A percentile compares a stretch with the other conserved stretches of the same genome.
phyloP scores from a whole-genome alignment of 2,888 invertebrate species.

The Spatulosminthurus flaviceps region DNA sequence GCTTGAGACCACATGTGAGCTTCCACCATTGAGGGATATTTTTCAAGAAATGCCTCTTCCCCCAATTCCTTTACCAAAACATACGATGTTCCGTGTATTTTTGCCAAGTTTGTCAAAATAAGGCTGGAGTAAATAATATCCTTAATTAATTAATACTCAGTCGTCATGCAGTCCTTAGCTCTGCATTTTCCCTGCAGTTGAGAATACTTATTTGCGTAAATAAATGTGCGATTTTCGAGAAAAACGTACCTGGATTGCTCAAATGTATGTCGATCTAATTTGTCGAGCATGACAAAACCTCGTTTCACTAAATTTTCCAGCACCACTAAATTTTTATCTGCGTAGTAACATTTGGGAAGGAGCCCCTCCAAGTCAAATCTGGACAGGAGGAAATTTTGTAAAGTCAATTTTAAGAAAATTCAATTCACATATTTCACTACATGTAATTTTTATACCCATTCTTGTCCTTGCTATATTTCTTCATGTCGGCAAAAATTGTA shows the following conservation, averaged over 20 bases:
- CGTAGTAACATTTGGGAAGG: background rate
- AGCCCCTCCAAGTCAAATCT: background rate
- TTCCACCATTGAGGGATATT: conserved; percentile 25
- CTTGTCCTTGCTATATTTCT: background rate
- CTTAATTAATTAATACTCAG: too few species aligned
- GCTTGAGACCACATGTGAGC: conserved; percentile 25
- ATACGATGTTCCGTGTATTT: conserved; percentile 36
- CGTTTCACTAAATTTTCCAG: background rate
- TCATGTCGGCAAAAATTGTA: conserved; percentile 31
- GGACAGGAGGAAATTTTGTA: too few species aligned
- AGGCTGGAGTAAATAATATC: too few species aligned
- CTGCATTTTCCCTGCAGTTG: background rate
- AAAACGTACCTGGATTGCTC: conserved; percentile 29
- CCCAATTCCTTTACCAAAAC: conserved; percentile 32
- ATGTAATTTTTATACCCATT: conserved; percentile 24
- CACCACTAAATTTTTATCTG: background rate
- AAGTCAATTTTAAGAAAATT: too few species aligned
- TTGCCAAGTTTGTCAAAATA: conserved; percentile 34
- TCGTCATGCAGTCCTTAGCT: background rate
- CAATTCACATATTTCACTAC: background rate
- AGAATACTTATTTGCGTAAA: background rate
- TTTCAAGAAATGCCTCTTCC: conserved; percentile 16
- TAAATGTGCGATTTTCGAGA: too few species aligned
- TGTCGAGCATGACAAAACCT: background rate
- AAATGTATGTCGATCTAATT: conserved; percentile 18